Conservation (phyloP, 2,797 vertebrate species). For the Gymnothorax reevesii region DNA sequence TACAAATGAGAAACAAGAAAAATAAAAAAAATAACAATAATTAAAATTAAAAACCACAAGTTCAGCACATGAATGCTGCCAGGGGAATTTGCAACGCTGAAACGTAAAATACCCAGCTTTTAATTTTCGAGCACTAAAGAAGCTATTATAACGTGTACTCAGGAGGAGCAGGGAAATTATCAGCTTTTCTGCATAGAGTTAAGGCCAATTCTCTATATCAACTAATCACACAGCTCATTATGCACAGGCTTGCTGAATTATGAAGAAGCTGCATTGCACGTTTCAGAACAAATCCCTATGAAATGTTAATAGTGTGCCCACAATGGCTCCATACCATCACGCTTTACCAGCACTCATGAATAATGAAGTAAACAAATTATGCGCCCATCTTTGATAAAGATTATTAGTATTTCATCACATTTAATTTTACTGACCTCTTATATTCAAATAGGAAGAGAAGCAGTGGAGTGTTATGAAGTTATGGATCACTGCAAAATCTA, state of each 20-base stretch:
- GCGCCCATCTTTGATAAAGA: constrained; percentile 96
- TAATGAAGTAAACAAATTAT: constrained; percentile 99
- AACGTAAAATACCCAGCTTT: constrained; percentile 99
- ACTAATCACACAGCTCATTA: constrained; percentile 99
- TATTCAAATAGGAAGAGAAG: constrained; percentile 74
- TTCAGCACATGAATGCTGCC: constrained; percentile 76
- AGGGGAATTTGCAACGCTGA: constrained; percentile 93
- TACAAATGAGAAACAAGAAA: constrained; percentile 71
- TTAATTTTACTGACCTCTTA: constrained; percentile 90
- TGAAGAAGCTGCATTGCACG: constrained; percentile 97
- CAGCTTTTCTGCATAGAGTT: constrained; percentile 96
- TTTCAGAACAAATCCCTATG: constrained; percentile 99
- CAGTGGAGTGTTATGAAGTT: constrained; percentile 66
- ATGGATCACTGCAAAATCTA: constrained; percentile 64
- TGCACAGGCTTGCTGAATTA: constrained; percentile 99
- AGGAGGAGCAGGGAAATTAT: constrained; percentile 99
- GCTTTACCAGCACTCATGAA: constrained; percentile 95
- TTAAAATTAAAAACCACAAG: constrained; percentile 26
- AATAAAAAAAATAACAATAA: constrained; percentile 65
- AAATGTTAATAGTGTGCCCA: constrained; percentile 99
- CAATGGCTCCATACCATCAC: constrained; percentile 92
- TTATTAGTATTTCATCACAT: constrained; percentile 94
- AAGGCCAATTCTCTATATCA: constrained; percentile 96
- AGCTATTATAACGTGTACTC: constrained; percentile 97
- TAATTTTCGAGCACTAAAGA: constrained; percentile 99